Evolutionary conservation across 1,140 invertebrate genomes (phyloP).

Genomic region (Calosoma granatense): DNA sequence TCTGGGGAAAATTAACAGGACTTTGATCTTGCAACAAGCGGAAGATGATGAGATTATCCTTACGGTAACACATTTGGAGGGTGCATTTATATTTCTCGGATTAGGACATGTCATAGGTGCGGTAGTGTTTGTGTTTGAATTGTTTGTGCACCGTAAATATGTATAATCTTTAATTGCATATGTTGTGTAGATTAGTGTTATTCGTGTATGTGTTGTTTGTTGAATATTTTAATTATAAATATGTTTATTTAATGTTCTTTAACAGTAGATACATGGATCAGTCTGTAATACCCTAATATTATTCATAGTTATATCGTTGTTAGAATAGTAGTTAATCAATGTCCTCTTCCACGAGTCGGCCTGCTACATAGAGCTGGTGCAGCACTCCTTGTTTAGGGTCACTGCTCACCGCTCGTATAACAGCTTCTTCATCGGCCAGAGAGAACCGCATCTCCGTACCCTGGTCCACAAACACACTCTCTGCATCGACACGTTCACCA

Average conservation of each 20-base stretch:
- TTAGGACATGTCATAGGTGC: neutral
- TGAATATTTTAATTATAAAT: no score
- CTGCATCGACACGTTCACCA: conserved; percentile 51
- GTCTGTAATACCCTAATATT: no score
- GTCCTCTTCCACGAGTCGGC: conserved; percentile 28
- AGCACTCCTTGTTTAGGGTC: conserved; percentile 42
- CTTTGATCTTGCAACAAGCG: neutral
- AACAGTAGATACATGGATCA: no score
- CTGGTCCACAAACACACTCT: conserved; percentile 69
- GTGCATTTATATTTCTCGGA: neutral
- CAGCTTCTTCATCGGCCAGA: conserved; percentile 36
- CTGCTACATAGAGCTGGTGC: conserved; percentile 39
- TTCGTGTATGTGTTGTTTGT: no score
- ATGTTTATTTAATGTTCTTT: no score
- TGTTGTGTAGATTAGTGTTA: no score
- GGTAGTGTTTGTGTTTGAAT: neutral
- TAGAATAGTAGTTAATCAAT: no score
- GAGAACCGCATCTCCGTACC: conserved; percentile 74
- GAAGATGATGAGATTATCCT: neutral
- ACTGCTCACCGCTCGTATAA: conserved; percentile 47
- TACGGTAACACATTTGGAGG: neutral
- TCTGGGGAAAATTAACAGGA: neutral
- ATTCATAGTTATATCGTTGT: no score
- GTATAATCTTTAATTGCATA: no score
- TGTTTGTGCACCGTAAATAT: neutral